phyloP scores from a whole-genome alignment of 2,888 invertebrate genomes.

The Pomacea canaliculata region DNA sequence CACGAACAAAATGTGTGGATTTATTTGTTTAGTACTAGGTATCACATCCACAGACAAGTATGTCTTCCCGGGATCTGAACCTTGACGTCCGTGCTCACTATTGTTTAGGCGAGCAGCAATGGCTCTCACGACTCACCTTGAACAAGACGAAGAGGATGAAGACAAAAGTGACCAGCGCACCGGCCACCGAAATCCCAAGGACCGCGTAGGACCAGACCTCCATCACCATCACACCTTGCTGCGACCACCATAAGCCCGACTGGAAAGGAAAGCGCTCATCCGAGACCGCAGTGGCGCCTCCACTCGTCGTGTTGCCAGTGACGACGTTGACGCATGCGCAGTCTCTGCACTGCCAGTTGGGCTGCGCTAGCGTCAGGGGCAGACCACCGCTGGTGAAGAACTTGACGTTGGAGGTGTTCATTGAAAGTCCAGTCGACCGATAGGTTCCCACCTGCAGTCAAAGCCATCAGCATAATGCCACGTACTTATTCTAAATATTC shows the following conservation, averaged over 20 bases:
- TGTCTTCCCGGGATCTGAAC: too few species aligned
- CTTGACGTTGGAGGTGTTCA: conserved; percentile 24
- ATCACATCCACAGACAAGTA: too few species aligned
- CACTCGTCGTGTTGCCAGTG: conserved; percentile 17
- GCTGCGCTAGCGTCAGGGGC: conserved; percentile 18
- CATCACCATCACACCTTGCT: conserved; percentile 42
- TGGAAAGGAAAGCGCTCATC: conserved; percentile 22
- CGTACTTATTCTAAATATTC: too few species aligned
- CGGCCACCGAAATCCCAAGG: conserved; percentile 83
- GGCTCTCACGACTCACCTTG: conserved; percentile 73
- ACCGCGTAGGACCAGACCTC: conserved; percentile 89
- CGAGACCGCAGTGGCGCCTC: conserved; percentile 13
- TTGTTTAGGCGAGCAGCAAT: too few species aligned
- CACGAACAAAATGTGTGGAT: too few species aligned
- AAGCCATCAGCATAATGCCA: too few species aligned
- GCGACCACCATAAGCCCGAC: conserved; percentile 33
- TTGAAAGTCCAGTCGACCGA: conserved; percentile 2
- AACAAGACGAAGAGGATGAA: conserved; percentile 89
- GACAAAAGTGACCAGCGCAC: conserved; percentile 85
- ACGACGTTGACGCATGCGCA: conserved; percentile 44
- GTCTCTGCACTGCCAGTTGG: conserved; percentile 29
- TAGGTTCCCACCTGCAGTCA: conserved; percentile 28
- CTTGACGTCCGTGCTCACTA: too few species aligned
- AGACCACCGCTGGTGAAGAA: conserved; percentile 29
- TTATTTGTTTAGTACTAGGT: too few species aligned